These are phyloP conservation scores for Ageneiosus marmoratus DNA, from an alignment of 2,113 vertebrate genomes.

Conservation along the genomic window DNA sequence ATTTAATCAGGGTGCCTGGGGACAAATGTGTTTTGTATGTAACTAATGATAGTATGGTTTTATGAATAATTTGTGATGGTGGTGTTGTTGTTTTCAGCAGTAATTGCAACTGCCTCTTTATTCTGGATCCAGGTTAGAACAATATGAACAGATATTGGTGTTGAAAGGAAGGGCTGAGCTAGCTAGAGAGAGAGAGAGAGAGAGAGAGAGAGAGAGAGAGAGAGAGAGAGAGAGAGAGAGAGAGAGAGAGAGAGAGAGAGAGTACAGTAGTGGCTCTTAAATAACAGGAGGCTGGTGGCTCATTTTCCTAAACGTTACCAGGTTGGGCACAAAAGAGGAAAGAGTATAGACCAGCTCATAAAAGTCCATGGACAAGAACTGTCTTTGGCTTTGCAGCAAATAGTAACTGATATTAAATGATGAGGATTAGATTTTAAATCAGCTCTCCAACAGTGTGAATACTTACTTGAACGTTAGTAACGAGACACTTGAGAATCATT, in stretches of 20 bases:
- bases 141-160: background rate
- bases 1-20: background rate
- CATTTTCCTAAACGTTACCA: background rate
- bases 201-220: conserved; percentile 7
- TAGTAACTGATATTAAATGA: background rate
- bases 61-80: background rate
- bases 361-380: conserved; percentile 2
- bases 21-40: background rate
- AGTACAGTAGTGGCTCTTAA: conserved; percentile 23
- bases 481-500: conserved; percentile 3
- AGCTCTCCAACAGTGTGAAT: background rate
- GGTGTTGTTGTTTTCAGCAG: background rate
- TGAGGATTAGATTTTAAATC: conserved; percentile 9
- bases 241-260: conserved; percentile 7
- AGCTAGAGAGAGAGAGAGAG: background rate
- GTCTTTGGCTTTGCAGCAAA: background rate
- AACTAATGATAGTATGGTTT: background rate
- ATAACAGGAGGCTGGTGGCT: conserved; percentile 15
- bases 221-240: background rate
- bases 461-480: background rate
- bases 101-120: background rate
- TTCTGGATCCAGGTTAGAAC: background rate
- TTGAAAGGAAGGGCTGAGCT: background rate
- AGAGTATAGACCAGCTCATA: background rate
- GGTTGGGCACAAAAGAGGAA: conserved; percentile 28